These are phyloP conservation scores for Halictus ligatus DNA, from an alignment of 2,888 invertebrate genomes.

Conservation along the genomic window DNA sequence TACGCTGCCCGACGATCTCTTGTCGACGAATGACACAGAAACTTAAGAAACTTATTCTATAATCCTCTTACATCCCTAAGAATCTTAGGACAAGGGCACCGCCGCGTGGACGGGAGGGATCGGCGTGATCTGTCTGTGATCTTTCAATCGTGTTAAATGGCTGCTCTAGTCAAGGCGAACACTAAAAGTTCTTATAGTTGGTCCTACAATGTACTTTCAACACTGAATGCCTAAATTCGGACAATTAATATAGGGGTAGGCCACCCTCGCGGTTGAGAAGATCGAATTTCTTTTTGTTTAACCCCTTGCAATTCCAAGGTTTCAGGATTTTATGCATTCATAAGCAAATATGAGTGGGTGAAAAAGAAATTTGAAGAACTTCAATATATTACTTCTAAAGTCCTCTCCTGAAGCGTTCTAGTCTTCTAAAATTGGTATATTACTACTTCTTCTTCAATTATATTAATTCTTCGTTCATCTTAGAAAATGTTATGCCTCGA, in stretches of 20 bases:
- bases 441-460: too few relatives aligned
- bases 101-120: neutral
- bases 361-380: too few relatives aligned
- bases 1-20: neutral
- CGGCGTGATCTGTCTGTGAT: neutral
- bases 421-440: too few relatives aligned
- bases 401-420: too few relatives aligned
- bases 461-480: too few relatives aligned
- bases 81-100: neutral
- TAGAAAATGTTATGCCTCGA: too few relatives aligned
- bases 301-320: too few relatives aligned
- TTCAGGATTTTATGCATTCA: too few relatives aligned
- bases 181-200: neutral
- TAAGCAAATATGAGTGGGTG: too few relatives aligned
- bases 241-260: neutral
- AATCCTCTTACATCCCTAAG: neutral
- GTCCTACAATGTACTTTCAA: neutral
- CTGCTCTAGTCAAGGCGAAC: neutral
- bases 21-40: constrained; percentile 11
- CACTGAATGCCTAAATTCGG: neutral
- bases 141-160: neutral
- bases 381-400: too few relatives aligned
- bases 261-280: too few relatives aligned
- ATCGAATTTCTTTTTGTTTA: too few relatives aligned
- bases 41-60: neutral